Conservation (phyloP, 2,113 vertebrate genomes). For the Ondatra zibethicus region DNA sequence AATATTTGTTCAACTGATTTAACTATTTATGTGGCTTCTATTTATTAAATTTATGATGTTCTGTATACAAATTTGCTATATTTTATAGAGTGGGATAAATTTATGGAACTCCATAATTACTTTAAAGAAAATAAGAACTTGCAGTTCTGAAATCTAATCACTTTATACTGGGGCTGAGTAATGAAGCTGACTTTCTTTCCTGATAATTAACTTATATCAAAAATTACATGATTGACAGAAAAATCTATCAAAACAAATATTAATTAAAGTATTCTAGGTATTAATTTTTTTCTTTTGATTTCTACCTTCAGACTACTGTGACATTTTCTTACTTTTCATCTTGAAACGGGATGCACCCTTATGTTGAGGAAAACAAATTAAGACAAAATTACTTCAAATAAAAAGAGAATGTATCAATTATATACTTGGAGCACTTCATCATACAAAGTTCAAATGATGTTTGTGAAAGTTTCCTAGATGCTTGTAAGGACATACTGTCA, state of each 20-base stretch:
- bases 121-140: neutral
- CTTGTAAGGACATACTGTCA: neutral
- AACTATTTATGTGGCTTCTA: neutral
- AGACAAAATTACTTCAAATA: neutral
- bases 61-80: neutral
- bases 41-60: neutral
- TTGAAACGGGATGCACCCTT: neutral
- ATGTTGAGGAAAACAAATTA: neutral
- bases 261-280: neutral
- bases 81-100: neutral
- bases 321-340: constrained; percentile 6
- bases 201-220: neutral
- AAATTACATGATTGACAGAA: neutral
- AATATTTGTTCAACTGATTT: neutral
- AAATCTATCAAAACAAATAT: constrained; percentile 7
- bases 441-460: neutral
- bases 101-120: neutral
- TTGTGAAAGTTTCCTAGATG: neutral
- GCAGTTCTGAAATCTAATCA: constrained; percentile 2
- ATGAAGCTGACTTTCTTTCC: neutral
- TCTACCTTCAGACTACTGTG: neutral
- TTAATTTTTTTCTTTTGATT: constrained; percentile 42
- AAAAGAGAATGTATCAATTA: neutral
- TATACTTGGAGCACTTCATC: neutral
- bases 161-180: neutral